A percentile compares a stretch with the other conserved stretches of the same genome.
phyloP scores from a whole-genome alignment of 1,140 invertebrate genomes.

The Caerostris extrusa region DNA sequence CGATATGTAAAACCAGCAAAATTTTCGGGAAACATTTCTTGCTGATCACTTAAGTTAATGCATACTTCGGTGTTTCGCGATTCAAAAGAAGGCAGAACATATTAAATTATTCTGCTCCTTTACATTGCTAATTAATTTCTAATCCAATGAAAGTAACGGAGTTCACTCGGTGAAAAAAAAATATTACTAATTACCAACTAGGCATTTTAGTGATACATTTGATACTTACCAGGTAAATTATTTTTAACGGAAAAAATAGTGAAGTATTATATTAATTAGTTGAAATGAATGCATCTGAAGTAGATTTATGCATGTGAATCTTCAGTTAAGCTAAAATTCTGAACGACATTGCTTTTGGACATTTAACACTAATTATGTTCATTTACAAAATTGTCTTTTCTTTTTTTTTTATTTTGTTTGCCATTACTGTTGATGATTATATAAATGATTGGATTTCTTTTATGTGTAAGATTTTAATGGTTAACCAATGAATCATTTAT shows the following conservation, averaged over 20 bases:
- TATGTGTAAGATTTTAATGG: neutral
- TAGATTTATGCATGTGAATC: neutral
- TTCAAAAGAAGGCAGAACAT: neutral
- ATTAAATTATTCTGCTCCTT: slow-evolving; percentile 38
- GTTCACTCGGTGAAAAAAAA: neutral
- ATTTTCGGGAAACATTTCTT: slow-evolving; percentile 7
- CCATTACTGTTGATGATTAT: neutral
- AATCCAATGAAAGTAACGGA: neutral
- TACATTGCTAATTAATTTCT: slow-evolving; percentile 44
- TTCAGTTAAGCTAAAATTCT: neutral
- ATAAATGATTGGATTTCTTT: neutral
- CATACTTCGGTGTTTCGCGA: neutral
- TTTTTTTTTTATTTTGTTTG: neutral
- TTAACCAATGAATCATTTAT: neutral
- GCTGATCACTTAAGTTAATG: slow-evolving; percentile 49
- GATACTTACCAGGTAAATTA: neutral
- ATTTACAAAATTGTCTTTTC: neutral
- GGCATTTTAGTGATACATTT: neutral
- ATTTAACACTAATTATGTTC: neutral
- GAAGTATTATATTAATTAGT: slow-evolving; percentile 13
- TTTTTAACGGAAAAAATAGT: neutral
- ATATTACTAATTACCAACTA: neutral
- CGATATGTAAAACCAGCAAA: slow-evolving; percentile 40
- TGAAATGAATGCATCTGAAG: neutral
- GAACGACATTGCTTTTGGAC: neutral